A percentile compares a stretch with the other conserved stretches of the same genome.
Conservation (phyloP, 2,888 invertebrate species). For the Troides aeacus region DNA sequence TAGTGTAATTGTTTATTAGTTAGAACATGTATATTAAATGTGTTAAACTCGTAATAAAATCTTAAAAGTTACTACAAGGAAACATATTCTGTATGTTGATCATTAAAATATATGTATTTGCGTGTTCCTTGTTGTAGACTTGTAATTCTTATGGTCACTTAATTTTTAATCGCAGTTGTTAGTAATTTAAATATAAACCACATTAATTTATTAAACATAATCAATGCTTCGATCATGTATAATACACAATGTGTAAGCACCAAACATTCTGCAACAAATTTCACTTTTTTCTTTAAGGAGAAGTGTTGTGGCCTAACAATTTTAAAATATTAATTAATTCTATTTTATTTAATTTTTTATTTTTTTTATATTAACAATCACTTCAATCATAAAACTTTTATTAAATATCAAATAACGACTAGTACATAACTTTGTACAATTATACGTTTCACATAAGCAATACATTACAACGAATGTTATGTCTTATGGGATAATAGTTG, state of each 20-base stretch:
- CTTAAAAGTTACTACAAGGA: slow-evolving; percentile 57
- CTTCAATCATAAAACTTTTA: background rate
- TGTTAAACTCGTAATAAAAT: slow-evolving; percentile 72
- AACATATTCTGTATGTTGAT: slow-evolving; percentile 52
- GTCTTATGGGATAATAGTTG: slow-evolving; percentile 33
- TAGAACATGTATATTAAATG: slow-evolving; percentile 48
- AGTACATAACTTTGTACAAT: background rate
- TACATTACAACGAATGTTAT: slow-evolving; percentile 41
- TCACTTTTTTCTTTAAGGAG: slow-evolving; percentile 30
- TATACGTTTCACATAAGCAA: slow-evolving; percentile 17
- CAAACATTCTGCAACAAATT: slow-evolving; percentile 34
- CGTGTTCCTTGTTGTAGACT: slow-evolving; percentile 41
- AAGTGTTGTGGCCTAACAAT: slow-evolving; percentile 35
- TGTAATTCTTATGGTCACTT: slow-evolving; percentile 20
- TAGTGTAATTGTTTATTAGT: slow-evolving; percentile 65
- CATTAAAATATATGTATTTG: slow-evolving; percentile 49
- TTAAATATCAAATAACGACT: background rate
- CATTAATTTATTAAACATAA: slow-evolving; percentile 29
- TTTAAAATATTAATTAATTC: background rate
- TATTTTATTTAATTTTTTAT: slow-evolving; percentile 3
- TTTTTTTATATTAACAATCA: background rate
- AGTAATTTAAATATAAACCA: slow-evolving; percentile 29
- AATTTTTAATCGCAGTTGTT: slow-evolving; percentile 30
- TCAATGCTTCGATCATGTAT: slow-evolving; percentile 34
- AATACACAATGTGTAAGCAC: slow-evolving; percentile 36